Evolutionary conservation across 1,140 invertebrate genomes (phyloP).

Genomic region (Monochamus saltuarius): DNA sequence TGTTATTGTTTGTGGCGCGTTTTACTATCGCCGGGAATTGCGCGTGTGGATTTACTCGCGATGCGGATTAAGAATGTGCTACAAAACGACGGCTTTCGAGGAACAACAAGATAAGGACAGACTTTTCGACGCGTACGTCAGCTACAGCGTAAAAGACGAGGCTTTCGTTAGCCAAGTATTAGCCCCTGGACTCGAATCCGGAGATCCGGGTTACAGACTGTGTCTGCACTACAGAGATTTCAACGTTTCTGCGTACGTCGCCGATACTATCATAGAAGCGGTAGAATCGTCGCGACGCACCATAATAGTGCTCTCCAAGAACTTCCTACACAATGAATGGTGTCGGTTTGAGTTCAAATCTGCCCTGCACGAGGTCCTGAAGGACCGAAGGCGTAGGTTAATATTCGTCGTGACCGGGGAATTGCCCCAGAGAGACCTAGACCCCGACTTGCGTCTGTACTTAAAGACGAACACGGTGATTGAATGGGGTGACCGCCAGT

Average conservation of each 20-base stretch:
- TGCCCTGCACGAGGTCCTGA: constrained; percentile 87
- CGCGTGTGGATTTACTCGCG: constrained; percentile 84
- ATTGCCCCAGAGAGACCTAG: constrained; percentile 79
- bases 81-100: constrained; percentile 74
- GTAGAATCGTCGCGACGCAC: constrained; percentile 87
- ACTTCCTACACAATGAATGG: constrained; percentile 94
- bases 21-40: constrained; percentile 80
- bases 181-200: constrained; percentile 77
- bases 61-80: constrained; percentile 81
- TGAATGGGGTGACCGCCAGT: constrained; percentile 89
- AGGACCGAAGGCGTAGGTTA: constrained; percentile 76
- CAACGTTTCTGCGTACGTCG: constrained; percentile 79
- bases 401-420: constrained; percentile 86
- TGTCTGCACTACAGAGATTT: constrained; percentile 86
- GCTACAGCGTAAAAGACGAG: constrained; percentile 88
- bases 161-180: constrained; percentile 84
- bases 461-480: constrained; percentile 88
- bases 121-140: constrained; percentile 87
- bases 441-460: constrained; percentile 85
- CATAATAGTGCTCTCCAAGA: constrained; percentile 86
- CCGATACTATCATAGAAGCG: constrained; percentile 86
- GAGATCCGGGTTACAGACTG: constrained; percentile 72
- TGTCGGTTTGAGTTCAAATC: constrained; percentile 90
- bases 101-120: constrained; percentile 77
- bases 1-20: constrained; percentile 69